A percentile compares a stretch with the other conserved stretches of the same genome.
Evolutionary conservation across 2,888 invertebrate genomes (phyloP).

Genomic region (Cephus pulcher): DNA sequence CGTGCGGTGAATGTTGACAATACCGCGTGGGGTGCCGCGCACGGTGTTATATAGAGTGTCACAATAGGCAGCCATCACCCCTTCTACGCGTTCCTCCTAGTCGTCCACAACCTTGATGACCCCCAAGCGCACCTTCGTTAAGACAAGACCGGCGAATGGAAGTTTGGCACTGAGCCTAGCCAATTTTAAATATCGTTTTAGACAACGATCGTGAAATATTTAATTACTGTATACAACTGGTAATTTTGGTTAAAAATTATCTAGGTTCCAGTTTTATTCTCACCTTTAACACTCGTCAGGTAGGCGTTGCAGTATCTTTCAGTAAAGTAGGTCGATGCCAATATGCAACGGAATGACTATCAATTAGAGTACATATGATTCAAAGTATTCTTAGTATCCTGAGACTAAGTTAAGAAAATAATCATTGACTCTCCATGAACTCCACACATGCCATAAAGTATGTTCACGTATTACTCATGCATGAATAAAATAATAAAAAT

Average conservation of each 20-base stretch:
- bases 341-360: background rate
- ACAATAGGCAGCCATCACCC: conserved; percentile 55
- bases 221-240: background rate
- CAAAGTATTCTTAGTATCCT: background rate
- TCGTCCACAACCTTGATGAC: conserved; percentile 51
- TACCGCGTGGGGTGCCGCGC: conserved; percentile 57
- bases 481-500: background rate
- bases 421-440: background rate
- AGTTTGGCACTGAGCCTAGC: background rate
- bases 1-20: conserved; percentile 65
- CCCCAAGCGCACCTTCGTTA: conserved; percentile 37
- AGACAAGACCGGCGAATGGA: background rate
- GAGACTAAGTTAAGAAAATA: background rate
- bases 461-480: background rate
- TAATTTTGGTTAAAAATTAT: background rate
- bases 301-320: background rate
- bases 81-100: conserved; percentile 30
- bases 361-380: background rate
- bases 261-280: background rate
- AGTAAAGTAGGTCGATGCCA: background rate
- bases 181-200: background rate
- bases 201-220: background rate
- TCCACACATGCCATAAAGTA: background rate
- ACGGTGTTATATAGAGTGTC: conserved; percentile 64
- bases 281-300: background rate